Conservation (phyloP, 2,888 invertebrate genomes). For the Diaphora mendica region DNA sequence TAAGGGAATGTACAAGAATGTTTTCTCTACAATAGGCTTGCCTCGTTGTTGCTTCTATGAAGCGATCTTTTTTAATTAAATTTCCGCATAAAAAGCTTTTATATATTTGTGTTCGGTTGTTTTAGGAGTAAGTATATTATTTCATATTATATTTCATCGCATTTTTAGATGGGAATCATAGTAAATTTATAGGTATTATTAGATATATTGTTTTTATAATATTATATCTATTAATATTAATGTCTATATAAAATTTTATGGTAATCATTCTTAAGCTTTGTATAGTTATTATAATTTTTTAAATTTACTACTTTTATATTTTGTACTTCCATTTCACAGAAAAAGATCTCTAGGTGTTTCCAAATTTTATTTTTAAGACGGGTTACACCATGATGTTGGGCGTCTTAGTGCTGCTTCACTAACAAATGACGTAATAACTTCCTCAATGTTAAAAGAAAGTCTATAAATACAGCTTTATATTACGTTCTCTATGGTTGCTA, state of each 20-base stretch:
- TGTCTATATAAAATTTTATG: conserved; percentile 65
- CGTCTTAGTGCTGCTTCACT: conserved; percentile 49
- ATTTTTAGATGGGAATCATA: conserved; percentile 65
- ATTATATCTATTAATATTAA: conserved; percentile 63
- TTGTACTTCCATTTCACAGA: conserved; percentile 69
- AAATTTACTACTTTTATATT: conserved; percentile 39
- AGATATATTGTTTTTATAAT: conserved; percentile 68
- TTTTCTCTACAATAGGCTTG: conserved; percentile 67
- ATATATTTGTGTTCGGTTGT: conserved; percentile 39
- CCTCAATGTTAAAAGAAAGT: conserved; percentile 15
- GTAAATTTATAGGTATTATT: conserved; percentile 68
- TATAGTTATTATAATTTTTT: conserved; percentile 65
- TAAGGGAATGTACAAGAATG: conserved; percentile 71
- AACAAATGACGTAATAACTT: conserved; percentile 42
- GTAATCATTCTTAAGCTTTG: conserved; percentile 62
- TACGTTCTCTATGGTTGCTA: conserved; percentile 18
- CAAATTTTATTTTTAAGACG: conserved; percentile 66
- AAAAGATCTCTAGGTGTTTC: conserved; percentile 75
- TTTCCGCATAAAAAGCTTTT: conserved; percentile 37
- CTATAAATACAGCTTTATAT: conserved; percentile 14
- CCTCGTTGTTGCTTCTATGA: conserved; percentile 81
- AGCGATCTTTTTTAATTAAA: conserved; percentile 59
- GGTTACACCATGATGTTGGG: conserved; percentile 54
- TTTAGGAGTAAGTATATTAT: conserved; percentile 52
- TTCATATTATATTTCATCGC: conserved; percentile 61